phyloP scores from a whole-genome alignment of 2,113 vertebrate species.

The Carassius carassius region DNA sequence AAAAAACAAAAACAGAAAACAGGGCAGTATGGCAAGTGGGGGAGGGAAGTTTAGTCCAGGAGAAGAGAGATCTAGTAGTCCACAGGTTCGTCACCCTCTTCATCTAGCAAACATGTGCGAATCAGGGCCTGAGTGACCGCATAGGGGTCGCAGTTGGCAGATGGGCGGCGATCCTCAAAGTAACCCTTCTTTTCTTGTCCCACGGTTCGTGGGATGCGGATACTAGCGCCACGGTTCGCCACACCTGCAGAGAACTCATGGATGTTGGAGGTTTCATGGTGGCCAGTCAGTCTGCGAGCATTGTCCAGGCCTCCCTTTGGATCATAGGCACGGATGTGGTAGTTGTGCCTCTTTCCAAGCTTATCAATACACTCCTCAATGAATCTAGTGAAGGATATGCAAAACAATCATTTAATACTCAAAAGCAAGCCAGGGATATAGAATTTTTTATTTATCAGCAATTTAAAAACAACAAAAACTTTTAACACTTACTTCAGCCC shows the following conservation, averaged over 20 bases:
- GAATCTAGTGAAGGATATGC: slow-evolving; percentile 67
- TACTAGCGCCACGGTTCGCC: slow-evolving; percentile 89
- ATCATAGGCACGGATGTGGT: slow-evolving; percentile 92
- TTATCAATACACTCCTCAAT: slow-evolving; percentile 91
- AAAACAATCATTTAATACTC: not conserved
- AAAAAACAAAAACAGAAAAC: not conserved
- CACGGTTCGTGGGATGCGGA: slow-evolving; percentile 88
- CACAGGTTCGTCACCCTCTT: slow-evolving; percentile 85
- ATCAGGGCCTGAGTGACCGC: slow-evolving; percentile 89
- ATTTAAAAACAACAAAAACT: not conserved
- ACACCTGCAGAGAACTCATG: slow-evolving; percentile 91
- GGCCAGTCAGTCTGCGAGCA: slow-evolving; percentile 87
- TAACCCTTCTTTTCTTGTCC: slow-evolving; percentile 92
- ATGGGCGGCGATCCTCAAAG: slow-evolving; percentile 93
- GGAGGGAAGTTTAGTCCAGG: slow-evolving; percentile 57
- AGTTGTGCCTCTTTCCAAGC: slow-evolving; percentile 85
- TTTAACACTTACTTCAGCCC: slow-evolving; percentile 83
- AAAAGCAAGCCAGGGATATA: not conserved
- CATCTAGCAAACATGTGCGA: slow-evolving; percentile 88
- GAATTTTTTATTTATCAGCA: no score
- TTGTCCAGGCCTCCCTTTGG: slow-evolving; percentile 95
- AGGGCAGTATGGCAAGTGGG: not conserved
- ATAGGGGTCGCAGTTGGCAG: slow-evolving; percentile 92
- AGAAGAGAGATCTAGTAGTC: slow-evolving; percentile 78
- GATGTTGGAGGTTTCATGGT: slow-evolving; percentile 91